Evolutionary conservation across 2,888 invertebrate species (phyloP).

Genomic region (Corythucha ciliata): DNA sequence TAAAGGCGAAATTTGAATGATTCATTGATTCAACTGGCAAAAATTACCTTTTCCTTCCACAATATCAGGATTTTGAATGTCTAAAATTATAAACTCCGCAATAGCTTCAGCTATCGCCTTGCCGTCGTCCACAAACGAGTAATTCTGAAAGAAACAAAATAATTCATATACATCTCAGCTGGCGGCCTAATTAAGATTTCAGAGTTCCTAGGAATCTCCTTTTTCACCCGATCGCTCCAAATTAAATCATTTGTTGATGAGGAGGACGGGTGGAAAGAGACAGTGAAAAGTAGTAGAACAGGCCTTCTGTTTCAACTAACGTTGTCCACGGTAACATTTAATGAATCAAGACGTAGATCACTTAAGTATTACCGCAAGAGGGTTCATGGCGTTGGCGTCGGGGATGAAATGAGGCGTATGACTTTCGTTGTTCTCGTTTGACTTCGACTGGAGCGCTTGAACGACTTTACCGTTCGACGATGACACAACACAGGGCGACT

Average conservation of each 20-base stretch:
- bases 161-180: no score
- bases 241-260: no score
- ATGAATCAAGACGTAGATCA: constrained; percentile 31
- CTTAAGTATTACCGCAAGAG: constrained; percentile 29
- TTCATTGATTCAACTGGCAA: constrained; percentile 2
- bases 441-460: constrained; percentile 18
- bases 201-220: no score
- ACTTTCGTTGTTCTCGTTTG: constrained; percentile 7
- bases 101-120: constrained; percentile 44
- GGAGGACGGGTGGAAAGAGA: no score
- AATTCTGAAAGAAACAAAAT: constrained; percentile 23
- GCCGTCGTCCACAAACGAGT: constrained; percentile 37
- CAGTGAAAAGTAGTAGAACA: no score
- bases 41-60: constrained; percentile 41
- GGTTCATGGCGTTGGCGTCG: constrained; percentile 30
- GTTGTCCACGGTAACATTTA: no score
- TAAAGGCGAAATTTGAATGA: no score
- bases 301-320: no score
- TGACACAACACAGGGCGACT: no score
- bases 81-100: constrained; percentile 44
- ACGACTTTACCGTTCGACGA: no score
- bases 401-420: constrained; percentile 22
- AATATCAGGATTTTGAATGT: constrained; percentile 44
- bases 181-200: no score
- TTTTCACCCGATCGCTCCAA: no score